Evolutionary conservation across 2,113 vertebrate species (phyloP), one percentile per base, ranked within the genome.

Genomic region (Hirundichthys speculiger): DNA sequence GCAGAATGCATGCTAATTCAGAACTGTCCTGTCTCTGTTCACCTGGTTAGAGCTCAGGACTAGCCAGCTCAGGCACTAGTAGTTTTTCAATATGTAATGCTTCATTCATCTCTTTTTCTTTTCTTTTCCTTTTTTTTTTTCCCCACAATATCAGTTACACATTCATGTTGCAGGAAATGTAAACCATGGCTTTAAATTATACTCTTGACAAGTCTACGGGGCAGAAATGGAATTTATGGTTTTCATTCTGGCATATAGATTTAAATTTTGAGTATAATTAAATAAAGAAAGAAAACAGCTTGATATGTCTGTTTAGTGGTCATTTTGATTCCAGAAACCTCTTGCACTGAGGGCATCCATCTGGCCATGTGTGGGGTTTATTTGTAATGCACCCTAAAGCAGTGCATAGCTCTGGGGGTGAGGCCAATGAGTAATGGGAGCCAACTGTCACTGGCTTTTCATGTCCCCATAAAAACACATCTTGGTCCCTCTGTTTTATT

Each of bases 361-460:
- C 68, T 83, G 58, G 69, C 64, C 43, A 60, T 45, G 0, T 38
- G 64, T 40, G 0, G 42, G 39, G 18, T 67, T 72, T 78, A 21
- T 78, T 60, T 84, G 73, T 79, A 76, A 77, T 42, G 75, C 47
- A 69, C 63, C 73, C 68, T 64, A 15, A 73, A 66, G 70, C 38
- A 7, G 59, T 15, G 42, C 61, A 49, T 73, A 24, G 58, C 70
- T 65, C 7, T 46, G 56, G 47, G 61, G 73, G 49, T 46, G 56
- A 50, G 61, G 73, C 46, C 48, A 66, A 70, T 21, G 13, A 0
- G 77, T 82, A 79, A 84, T 20, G 75, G 64, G 67, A 3, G 40
- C 52, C 64, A 71, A 77, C 80, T 88, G 86, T 76, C 49, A 16
- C 30, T 74, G 80, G 66, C 77, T 73, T 57, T 79, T 80, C 79